Base-by-base conservation (phyloP, 1,140 invertebrate species). In the Caerostris darwini region DNA sequence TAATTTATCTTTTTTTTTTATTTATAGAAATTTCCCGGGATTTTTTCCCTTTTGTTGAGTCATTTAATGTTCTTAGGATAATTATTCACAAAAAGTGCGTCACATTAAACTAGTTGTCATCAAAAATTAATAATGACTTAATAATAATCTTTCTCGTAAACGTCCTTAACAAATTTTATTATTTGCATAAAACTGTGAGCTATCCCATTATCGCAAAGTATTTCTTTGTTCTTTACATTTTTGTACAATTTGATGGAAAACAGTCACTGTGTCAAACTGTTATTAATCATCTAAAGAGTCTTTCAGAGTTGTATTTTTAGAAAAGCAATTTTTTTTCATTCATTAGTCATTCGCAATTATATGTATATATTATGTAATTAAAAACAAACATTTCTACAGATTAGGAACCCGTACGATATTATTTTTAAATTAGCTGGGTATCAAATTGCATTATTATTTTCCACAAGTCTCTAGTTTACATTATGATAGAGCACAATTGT, bases 1-100 rank as follows among this genome's bases (percentile, higher is more conserved):
- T 85, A 85, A 85, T 85, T 85, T 57, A 12, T 85, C 57, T n/a
- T 57, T 57, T 85, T 57, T 5, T 12, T 34, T 77, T 77, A 34
- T 34, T 34, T 34, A 34, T 34, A 50, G 19, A 10, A 1, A 50
- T 77, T 85, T 85, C 3, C 82, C 19, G 3, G 58, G 17, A 3
- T 85, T 85, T 50, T 58, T 85, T 85, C 54, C 19, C 82, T 2
- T 34, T 34, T 34, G 34, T 34, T 34, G 34, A 34, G 34, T 34
- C 82, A 85, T 85, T 85, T 19, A 58, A 57, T 85, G 57, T 57
- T 58, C 54, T 85, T 50, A 8, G 53, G 34, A 53, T 77, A 77
- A 77, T 77, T 77, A 77, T 12, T 71, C 69, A 71, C 19, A 50
- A 19, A 71, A 71, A 34, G 19, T 8, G 10, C 50, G 8, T 5